phyloP scores from a whole-genome alignment of 2,113 vertebrate genomes.

The Vimba vimba region DNA sequence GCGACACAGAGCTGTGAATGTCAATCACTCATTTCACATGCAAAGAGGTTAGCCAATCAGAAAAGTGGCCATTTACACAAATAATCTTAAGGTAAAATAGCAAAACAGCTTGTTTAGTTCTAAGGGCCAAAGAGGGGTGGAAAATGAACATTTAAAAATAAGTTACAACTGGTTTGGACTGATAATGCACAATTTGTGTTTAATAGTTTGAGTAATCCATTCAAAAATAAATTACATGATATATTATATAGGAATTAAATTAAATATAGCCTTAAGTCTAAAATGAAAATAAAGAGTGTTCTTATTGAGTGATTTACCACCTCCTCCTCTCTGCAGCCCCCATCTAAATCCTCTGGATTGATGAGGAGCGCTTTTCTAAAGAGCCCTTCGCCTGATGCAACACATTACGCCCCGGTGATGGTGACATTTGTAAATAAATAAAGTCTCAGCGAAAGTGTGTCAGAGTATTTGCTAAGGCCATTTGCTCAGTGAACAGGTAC shows the following conservation, averaged over 20 bases:
- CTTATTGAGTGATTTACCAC: not conserved
- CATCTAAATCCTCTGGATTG: slow-evolving; percentile 29
- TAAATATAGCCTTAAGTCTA: not conserved
- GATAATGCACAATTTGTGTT: not conserved
- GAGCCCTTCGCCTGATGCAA: slow-evolving; percentile 18
- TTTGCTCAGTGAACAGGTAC: not conserved
- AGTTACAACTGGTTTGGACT: not conserved
- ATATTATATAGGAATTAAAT: not conserved
- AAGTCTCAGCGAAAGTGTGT: slow-evolving; percentile 28
- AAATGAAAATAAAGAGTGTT: not conserved
- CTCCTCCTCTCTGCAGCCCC: not conserved
- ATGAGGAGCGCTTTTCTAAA: slow-evolving; percentile 45
- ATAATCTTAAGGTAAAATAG: not conserved
- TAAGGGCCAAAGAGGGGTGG: not conserved
- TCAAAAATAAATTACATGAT: too few relatives aligned
- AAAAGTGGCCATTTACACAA: not conserved
- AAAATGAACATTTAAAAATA: not conserved
- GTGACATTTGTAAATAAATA: slow-evolving; percentile 46
- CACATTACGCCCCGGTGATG: slow-evolving; percentile 22
- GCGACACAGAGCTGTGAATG: not conserved
- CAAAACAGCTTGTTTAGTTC: not conserved
- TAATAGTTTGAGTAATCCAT: too few relatives aligned
- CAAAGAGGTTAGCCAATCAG: not conserved
- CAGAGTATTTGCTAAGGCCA: slow-evolving; percentile 22
- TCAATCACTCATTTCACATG: not conserved